Evolutionary conservation across 2,888 invertebrate genomes (phyloP).

Genomic region (Maniola hyperantus): DNA sequence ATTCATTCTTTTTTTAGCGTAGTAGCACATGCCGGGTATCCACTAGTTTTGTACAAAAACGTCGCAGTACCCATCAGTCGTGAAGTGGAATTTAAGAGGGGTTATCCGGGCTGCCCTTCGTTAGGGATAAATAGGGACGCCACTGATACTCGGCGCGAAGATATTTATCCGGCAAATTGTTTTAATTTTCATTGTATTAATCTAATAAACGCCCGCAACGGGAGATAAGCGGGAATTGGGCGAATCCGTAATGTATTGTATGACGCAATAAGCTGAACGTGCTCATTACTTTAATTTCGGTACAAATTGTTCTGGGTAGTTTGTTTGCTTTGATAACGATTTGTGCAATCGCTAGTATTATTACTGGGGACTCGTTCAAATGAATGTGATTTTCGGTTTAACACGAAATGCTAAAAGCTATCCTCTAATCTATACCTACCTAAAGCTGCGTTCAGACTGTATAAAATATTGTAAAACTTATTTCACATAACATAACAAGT

Average conservation of each 20-base stretch:
- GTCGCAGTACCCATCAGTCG: constrained; percentile 8
- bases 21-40: too few relatives aligned
- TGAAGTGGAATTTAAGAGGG: constrained; percentile 62
- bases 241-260: constrained; percentile 69
- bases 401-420: too few relatives aligned
- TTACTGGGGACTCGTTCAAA: background rate
- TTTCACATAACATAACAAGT: too few relatives aligned
- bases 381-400: background rate
- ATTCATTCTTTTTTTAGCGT: too few relatives aligned
- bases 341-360: background rate
- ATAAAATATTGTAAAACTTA: too few relatives aligned
- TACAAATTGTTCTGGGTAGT: constrained; percentile 51
- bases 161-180: constrained; percentile 84
- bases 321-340: constrained; percentile 31
- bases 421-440: background rate
- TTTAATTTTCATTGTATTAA: constrained; percentile 83
- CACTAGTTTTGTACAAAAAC: background rate
- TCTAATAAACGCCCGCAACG: constrained; percentile 79
- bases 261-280: constrained; percentile 60
- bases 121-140: constrained; percentile 79
- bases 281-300: constrained; percentile 57
- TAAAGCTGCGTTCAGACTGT: too few relatives aligned
- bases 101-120: constrained; percentile 81
- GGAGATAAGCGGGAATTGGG: constrained; percentile 72
- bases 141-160: constrained; percentile 78